Evolutionary conservation across 2,888 invertebrate species (phyloP).

Genomic region (Xestia xanthographa): DNA sequence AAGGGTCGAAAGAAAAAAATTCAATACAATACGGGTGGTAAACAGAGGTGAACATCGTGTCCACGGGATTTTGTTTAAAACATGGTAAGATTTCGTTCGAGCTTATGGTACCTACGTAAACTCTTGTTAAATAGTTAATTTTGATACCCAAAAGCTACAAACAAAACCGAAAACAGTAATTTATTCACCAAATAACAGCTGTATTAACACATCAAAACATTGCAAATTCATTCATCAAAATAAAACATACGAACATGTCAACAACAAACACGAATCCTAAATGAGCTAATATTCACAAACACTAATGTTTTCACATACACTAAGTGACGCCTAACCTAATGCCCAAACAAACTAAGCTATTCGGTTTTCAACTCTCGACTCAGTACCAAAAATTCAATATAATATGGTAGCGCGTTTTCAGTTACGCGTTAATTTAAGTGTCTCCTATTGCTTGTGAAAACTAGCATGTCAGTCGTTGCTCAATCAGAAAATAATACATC

Average conservation of each 20-base stretch:
- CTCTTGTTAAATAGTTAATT: not conserved
- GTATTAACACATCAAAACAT: constrained; percentile 5
- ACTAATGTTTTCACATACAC: not conserved
- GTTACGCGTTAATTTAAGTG: not conserved
- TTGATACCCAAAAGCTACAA: not conserved
- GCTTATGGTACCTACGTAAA: not conserved
- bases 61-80: too few species aligned
- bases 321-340: not conserved
- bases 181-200: constrained; percentile 12
- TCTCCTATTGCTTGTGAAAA: not conserved
- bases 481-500: constrained; percentile 53
- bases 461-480: constrained; percentile 1
- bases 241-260: constrained; percentile 23
- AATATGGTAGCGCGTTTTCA: not conserved
- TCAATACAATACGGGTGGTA: too few species aligned
- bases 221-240: constrained; percentile 33
- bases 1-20: too few species aligned
- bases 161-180: constrained; percentile 13
- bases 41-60: too few species aligned
- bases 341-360: not conserved
- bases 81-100: too few species aligned
- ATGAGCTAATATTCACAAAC: constrained; percentile 28
- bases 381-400: not conserved
- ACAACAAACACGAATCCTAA: constrained; percentile 40
- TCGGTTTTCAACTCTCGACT: not conserved